Evolutionary conservation across 1,140 invertebrate genomes (phyloP), one percentile per base, ranked within the genome.

Genomic region (Anadara kagoshimensis): DNA sequence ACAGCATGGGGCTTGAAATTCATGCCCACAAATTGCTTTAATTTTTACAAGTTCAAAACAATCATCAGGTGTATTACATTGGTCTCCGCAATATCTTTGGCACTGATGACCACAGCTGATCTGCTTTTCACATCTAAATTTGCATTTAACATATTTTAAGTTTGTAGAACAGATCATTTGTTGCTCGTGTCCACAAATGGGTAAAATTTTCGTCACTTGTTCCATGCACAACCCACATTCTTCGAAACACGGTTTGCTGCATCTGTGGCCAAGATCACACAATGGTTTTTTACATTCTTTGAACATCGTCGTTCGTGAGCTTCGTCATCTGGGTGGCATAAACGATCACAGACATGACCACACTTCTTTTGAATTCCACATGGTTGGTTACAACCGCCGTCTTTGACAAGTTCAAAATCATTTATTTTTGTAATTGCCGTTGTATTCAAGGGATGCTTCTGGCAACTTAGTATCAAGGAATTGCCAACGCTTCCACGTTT

Each of bases 41-140:
- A 14, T 53, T 69, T 59, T 76, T 70, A 47, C 75, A 12, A 58
- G 76, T 73, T 64, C 58, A 26, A 18, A n/a, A 22, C 47, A 73
- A 20, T 51, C 74, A 69, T 53, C 73, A 18, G 53, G 49, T 56
- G 62, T 36, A 7, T 90, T 90, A 86, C 93, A 94, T 0, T 86
- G 89, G 51, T 92, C 92, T 44, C 79, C 78, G 85, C 93, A 93
- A 16, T n/a, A 44, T 84, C 93, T 92, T 1, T 85, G 89, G 85
- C 93, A 94, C 66, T 82, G 79, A 86, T 94, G 93, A 0, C 86
- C 89, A 85, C 93, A 94, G 12, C 56, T 18, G 54, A 84, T 57
- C 1, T 44, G 58, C 12, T 62, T 12, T 5, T 71, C 16, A 65
- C 86, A 88, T 4, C 41, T 43, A 1, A 54, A 41, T 18, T 49